Conservation (phyloP, 2,113 vertebrate species). For the Potamarius usumacintae region DNA sequence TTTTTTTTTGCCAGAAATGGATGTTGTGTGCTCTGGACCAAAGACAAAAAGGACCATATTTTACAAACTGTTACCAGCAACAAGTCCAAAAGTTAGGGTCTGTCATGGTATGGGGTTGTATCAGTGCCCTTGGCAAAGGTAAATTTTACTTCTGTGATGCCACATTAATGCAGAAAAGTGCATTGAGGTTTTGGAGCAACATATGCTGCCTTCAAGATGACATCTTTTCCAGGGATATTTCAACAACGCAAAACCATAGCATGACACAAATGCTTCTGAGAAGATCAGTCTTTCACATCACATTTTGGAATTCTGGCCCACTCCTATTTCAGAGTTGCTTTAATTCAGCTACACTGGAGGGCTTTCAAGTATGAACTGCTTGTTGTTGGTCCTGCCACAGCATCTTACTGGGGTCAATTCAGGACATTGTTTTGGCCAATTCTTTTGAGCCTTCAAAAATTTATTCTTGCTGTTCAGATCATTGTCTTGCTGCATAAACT, state of each 20-base stretch:
- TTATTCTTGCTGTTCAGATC: not conserved
- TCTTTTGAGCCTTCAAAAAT: not conserved
- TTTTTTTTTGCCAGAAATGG: too few species aligned
- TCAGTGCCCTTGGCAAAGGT: too few species aligned
- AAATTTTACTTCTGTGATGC: too few species aligned
- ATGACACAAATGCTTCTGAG: not conserved
- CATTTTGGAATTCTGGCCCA: not conserved
- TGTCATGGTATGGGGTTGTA: too few species aligned
- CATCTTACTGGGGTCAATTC: not conserved
- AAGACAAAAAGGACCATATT: too few species aligned
- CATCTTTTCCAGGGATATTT: too few species aligned
- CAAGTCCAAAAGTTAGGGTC: too few species aligned
- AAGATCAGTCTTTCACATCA: not conserved
- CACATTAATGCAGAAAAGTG: too few species aligned
- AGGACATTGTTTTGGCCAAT: not conserved
- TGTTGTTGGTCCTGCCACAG: not conserved
- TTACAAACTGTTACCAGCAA: too few species aligned
- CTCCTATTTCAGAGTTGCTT: not conserved
- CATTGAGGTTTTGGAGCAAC: too few species aligned
- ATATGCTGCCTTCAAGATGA: too few species aligned
- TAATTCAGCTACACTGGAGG: not conserved
- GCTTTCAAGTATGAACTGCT: not conserved
- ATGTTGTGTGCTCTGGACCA: too few species aligned
- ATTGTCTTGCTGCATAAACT: not conserved
- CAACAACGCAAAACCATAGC: not conserved